phyloP scores from a whole-genome alignment of 2,797 vertebrate genomes.

The Gouania willdenowi region DNA sequence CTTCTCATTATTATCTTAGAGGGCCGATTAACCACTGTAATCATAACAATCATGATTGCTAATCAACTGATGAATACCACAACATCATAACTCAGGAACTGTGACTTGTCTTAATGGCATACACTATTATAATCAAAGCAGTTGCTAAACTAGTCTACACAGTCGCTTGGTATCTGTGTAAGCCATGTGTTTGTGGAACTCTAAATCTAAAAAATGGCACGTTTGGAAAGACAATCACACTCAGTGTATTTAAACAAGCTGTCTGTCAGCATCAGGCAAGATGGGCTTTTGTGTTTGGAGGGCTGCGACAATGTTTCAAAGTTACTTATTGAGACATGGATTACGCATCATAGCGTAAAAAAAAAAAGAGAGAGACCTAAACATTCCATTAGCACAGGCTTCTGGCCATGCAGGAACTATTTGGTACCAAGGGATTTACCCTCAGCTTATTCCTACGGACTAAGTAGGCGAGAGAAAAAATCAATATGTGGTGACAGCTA shows the following conservation, averaged over 20 bases:
- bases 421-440: constrained; percentile 49
- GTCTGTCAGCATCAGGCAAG: neutral
- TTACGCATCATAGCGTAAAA: constrained; percentile 46
- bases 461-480: constrained; percentile 62
- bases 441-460: constrained; percentile 63
- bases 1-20: constrained; percentile 68
- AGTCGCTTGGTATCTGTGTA: constrained; percentile 9
- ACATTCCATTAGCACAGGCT: constrained; percentile 31
- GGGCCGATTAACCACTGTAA: constrained; percentile 52
- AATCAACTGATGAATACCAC: constrained; percentile 55
- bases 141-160: constrained; percentile 9
- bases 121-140: constrained; percentile 16
- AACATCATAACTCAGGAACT: constrained; percentile 42
- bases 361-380: constrained; percentile 37
- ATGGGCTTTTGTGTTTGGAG: constrained; percentile 1
- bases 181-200: neutral
- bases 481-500: constrained; percentile 72
- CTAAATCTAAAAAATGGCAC: neutral
- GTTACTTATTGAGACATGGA: constrained; percentile 26
- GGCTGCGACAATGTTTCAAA: constrained; percentile 8
- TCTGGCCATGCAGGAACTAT: constrained; percentile 29
- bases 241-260: neutral
- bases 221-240: neutral
- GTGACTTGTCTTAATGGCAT: constrained; percentile 17
- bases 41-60: constrained; percentile 46